Base-by-base conservation (phyloP, 1,140 invertebrate genomes). In the Drosophila biarmipes region DNA sequence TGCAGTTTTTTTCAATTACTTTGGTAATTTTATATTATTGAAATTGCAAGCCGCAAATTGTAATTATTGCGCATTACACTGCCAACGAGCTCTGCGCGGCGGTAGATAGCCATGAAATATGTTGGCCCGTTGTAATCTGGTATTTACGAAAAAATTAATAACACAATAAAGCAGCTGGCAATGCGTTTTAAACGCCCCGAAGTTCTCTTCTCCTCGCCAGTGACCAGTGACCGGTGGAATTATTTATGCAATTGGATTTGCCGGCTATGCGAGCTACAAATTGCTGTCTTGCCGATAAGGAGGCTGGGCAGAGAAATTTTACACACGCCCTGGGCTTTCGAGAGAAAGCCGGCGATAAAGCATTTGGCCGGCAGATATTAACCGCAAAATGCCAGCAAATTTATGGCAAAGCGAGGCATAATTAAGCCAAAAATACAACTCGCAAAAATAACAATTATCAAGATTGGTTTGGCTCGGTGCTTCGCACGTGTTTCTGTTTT, bases 1-100 rank as follows among this genome's bases (percentile, higher is more conserved):
- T 19, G 15, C 38, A 40, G 38, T 34, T 48, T 72, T 64, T 77
- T 82, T 76, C 73, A 89, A 82, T 87, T 80, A 90, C 87, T 90
- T 90, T 90, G 81, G 82, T 87, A 90, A 90, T 90, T 90, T 90
- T 74, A 90, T 90, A 90, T 90, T 90, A 82, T 82, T 82, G 82
- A 90, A 90, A 90, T 90, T 78, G 80, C 74, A 90, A 52, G 73
- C 77, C 87, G 76, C 78, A 80, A 82, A 90, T 82, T 90, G 81
- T 90, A 90, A 90, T 90, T 90, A 87, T 90, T 75, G 66, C 58
- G 74, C 64, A 64, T 79, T 66, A 62, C 71, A 62, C 48, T 42
- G 57, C 52, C 52, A 45, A 29, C 38, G 21, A 24, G 46, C 51
- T 57, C 52, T 57, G 52, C 73, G 54, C 69, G 45, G 19, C 40